Percentiles rank a stretch among this genome's conserved stretches.
These are phyloP conservation scores for Callyntrura sp. DNA, from an alignment of 2,888 invertebrate species.

Conservation along the genomic window DNA sequence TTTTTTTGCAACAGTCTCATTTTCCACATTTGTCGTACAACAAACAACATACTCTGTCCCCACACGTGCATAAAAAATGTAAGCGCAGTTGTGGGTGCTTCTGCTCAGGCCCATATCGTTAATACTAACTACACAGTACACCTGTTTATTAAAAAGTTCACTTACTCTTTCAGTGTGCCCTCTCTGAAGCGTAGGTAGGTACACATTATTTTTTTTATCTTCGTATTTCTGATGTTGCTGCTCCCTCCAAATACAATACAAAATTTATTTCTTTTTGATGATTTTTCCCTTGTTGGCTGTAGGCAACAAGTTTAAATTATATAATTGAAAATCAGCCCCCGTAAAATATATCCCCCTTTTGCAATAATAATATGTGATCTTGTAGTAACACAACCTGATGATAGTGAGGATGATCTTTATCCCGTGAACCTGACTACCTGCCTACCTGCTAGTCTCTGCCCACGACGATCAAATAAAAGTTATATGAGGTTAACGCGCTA, in stretches of 20 bases:
- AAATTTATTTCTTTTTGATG: not conserved
- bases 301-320: slow-evolving; percentile 11
- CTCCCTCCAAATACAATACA: not conserved
- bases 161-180: too few species aligned
- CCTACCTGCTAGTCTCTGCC: not conserved
- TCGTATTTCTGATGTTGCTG: not conserved
- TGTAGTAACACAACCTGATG: too few species aligned
- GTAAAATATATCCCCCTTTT: not conserved
- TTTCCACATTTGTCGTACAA: too few species aligned
- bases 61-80: slow-evolving; percentile 51
- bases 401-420: too few species aligned
- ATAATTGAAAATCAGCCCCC: slow-evolving; percentile 3
- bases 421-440: too few species aligned
- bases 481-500: slow-evolving; percentile 22
- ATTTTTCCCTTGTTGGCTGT: not conserved
- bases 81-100: not conserved
- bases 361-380: too few species aligned
- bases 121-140: too few species aligned
- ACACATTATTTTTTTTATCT: too few species aligned
- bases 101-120: not conserved
- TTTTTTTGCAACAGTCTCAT: too few species aligned
- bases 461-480: not conserved
- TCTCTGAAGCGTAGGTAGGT: too few species aligned
- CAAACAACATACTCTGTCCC: too few species aligned
- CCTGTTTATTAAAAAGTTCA: too few species aligned